Evolutionary conservation across 2,797 vertebrate species (phyloP).

Genomic region (Amphiprion clarkii): DNA sequence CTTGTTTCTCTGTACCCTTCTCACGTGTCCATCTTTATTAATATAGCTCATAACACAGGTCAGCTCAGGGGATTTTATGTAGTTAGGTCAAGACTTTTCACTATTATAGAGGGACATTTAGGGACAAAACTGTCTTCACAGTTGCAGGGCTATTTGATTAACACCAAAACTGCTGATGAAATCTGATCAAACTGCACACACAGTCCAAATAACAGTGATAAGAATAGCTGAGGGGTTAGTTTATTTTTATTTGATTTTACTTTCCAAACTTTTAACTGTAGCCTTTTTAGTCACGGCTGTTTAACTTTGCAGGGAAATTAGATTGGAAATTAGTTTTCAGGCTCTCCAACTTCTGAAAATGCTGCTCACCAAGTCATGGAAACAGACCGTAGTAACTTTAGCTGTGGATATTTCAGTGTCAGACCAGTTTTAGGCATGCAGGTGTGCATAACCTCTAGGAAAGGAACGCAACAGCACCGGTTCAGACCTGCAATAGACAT

Average conservation of each 20-base stretch:
- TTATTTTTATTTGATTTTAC: no score
- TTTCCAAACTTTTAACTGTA: no score
- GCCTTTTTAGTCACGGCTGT: no score
- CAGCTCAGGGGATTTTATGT: no score
- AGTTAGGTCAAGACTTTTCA: no score
- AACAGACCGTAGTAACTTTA: background rate
- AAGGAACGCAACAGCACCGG: background rate
- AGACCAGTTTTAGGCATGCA: constrained; percentile 4
- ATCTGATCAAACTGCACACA: background rate
- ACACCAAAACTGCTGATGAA: background rate
- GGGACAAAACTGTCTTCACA: background rate
- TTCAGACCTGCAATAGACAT: background rate
- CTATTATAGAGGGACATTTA: background rate
- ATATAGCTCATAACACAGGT: no score
- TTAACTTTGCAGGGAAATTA: no score
- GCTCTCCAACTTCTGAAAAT: background rate
- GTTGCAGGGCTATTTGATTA: no score
- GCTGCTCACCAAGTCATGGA: background rate
- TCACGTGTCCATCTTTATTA: no score
- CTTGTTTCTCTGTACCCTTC: no score
- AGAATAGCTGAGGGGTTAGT: no score
- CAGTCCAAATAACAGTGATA: background rate
- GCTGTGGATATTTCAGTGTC: background rate
- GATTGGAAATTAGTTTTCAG: no score
- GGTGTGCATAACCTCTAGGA: background rate